These are phyloP conservation scores for Remorina albescens DNA, from an alignment of 2,797 vertebrate species.

Conservation along the genomic window DNA sequence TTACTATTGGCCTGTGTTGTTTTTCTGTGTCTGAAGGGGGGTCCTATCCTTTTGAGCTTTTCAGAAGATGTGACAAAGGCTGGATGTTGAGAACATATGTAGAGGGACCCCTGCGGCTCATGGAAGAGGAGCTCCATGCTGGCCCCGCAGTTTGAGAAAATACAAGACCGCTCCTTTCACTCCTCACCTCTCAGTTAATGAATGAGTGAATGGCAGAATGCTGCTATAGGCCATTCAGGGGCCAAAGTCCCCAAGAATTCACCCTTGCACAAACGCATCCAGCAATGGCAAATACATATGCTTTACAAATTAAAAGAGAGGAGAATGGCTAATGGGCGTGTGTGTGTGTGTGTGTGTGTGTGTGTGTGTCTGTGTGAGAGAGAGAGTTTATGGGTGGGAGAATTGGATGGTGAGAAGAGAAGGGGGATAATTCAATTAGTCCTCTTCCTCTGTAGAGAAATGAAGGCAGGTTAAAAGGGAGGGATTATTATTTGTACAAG, in stretches of 20 bases:
- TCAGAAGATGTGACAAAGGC: constrained; percentile 97
- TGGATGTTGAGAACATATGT: constrained; percentile 99
- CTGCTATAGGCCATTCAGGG: constrained; percentile 96
- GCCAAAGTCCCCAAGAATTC: constrained; percentile 93
- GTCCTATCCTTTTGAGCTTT: constrained; percentile 92
- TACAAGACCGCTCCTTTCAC: constrained; percentile 96
- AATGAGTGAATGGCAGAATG: constrained; percentile 98
- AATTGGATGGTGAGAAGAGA: constrained; percentile 80
- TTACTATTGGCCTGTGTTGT: constrained; percentile 96
- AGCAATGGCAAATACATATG: constrained; percentile 98
- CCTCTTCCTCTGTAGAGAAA: constrained; percentile 84
- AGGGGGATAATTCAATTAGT: constrained; percentile 98
- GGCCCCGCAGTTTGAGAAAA: constrained; percentile 92
- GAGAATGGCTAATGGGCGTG: constrained; percentile 78
- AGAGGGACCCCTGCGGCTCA: constrained; percentile 96
- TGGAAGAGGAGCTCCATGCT: constrained; percentile 92
- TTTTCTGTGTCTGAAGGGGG: constrained; percentile 82
- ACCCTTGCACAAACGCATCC: constrained; percentile 94
- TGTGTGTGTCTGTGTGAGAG: constrained; percentile 40
- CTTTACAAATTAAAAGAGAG: constrained; percentile 99
- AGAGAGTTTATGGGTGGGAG: constrained; percentile 82
- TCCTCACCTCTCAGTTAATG: constrained; percentile 91
- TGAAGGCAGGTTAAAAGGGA: constrained; percentile 90
- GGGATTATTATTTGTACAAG: constrained; percentile 96
- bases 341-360: constrained; percentile 51